Percentiles rank a stretch among this genome's conserved stretches.
Evolutionary conservation across 2,888 invertebrate genomes (phyloP).

Genomic region (Callyntrura guangdongensis): DNA sequence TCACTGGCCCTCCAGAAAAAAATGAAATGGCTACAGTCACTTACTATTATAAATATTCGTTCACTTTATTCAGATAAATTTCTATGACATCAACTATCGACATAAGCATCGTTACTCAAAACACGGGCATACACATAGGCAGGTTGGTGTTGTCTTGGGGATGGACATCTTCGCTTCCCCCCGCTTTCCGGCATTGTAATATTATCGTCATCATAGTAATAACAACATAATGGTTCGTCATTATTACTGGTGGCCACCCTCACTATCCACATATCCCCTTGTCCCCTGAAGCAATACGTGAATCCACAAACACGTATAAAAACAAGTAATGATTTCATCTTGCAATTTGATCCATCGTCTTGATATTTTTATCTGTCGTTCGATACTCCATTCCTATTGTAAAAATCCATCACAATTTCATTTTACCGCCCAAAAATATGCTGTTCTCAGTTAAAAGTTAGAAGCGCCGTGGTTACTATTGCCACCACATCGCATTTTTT

Average conservation of each 20-base stretch:
- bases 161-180: no score
- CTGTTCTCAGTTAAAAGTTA: neutral
- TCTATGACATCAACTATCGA: slow-evolving; percentile 4
- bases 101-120: no score
- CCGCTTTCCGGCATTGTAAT: no score
- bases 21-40: neutral
- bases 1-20: neutral
- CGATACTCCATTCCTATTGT: neutral
- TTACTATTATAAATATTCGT: slow-evolving; percentile 4
- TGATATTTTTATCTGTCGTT: neutral
- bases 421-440: neutral
- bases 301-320: neutral
- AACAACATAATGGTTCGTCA: neutral
- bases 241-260: neutral
- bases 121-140: no score
- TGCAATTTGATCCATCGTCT: slow-evolving; percentile 6
- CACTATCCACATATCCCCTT: neutral
- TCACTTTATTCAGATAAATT: slow-evolving; percentile 49
- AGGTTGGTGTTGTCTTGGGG: no score
- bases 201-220: neutral
- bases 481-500: neutral
- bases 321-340: slow-evolving; percentile 22
- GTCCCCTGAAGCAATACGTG: neutral
- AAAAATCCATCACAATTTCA: neutral
- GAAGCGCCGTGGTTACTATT: neutral